Evolutionary conservation across 2,113 vertebrate genomes (phyloP).

Genomic region (Clarias batrachus): DNA sequence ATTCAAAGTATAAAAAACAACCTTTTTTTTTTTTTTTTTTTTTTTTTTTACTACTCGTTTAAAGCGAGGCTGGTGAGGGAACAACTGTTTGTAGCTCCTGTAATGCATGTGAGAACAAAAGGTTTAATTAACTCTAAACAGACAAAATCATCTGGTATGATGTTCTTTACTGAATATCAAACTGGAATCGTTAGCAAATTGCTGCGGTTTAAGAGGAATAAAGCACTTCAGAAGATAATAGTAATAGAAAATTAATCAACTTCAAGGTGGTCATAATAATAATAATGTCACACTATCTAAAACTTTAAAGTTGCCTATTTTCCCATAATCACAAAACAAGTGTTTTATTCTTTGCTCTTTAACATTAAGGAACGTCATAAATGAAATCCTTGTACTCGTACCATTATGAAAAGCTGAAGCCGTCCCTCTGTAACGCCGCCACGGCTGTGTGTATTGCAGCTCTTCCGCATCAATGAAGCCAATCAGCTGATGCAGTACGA

Average conservation of each 20-base stretch:
- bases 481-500: constrained; percentile 98
- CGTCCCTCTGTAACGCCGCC: neutral
- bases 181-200: neutral
- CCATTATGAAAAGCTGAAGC: too few relatives aligned
- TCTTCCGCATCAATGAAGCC: constrained; percentile 96
- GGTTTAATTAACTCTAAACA: neutral
- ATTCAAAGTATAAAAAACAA: too few relatives aligned
- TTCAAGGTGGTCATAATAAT: neutral
- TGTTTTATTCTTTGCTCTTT: neutral
- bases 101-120: neutral
- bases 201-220: neutral
- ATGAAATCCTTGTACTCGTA: neutral
- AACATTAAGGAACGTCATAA: neutral
- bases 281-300: neutral
- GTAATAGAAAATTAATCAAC: neutral
- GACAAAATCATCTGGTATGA: neutral
- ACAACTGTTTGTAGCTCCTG: neutral
- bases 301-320: neutral
- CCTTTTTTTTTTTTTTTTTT: neutral
- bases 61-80: neutral
- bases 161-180: neutral
- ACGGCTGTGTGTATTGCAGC: constrained; percentile 64
- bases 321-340: neutral
- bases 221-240: neutral
- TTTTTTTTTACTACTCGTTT: too few relatives aligned